Conservation (phyloP, 2,888 invertebrate genomes). For the Lasius platythorax region DNA sequence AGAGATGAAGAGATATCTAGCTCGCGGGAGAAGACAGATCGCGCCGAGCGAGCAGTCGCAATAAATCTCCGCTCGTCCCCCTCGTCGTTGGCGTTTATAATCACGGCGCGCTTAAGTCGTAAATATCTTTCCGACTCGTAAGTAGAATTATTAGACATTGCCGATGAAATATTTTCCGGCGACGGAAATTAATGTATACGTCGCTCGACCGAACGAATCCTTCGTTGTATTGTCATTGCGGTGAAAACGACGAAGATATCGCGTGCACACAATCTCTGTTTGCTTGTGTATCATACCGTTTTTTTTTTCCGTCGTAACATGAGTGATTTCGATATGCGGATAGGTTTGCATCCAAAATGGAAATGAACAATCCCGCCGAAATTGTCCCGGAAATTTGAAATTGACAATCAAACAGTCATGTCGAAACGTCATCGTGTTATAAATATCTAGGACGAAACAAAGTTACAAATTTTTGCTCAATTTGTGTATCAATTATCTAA, state of each 20-base stretch:
- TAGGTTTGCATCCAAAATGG: constrained; percentile 37
- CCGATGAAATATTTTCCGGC: constrained; percentile 47
- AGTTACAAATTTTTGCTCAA: not conserved
- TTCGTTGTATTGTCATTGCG: constrained; percentile 17
- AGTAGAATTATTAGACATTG: constrained; percentile 52
- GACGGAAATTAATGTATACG: constrained; percentile 48
- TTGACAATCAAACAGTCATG: constrained; percentile 45
- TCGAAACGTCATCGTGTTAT: constrained; percentile 41
- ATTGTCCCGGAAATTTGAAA: constrained; percentile 44
- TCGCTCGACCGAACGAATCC: not conserved
- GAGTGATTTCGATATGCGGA: constrained; percentile 45
- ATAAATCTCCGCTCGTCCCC: constrained; percentile 33
- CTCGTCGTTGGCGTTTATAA: constrained; percentile 44
- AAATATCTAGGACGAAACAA: not conserved
- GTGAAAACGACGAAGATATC: constrained; percentile 18
- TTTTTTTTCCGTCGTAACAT: constrained; percentile 38
- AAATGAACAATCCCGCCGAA: constrained; percentile 49
- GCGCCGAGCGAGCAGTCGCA: constrained; percentile 35
- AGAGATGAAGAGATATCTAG: not conserved
- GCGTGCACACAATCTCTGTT: not conserved
- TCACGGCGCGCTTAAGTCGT: constrained; percentile 53
- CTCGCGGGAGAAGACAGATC: constrained; percentile 45
- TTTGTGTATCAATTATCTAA: constrained; percentile 11
- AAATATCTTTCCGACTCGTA: constrained; percentile 50
- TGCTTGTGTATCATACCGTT: constrained; percentile 7